Conservation (phyloP, 1,140 invertebrate genomes). For the Oncopeltus fasciatus region DNA sequence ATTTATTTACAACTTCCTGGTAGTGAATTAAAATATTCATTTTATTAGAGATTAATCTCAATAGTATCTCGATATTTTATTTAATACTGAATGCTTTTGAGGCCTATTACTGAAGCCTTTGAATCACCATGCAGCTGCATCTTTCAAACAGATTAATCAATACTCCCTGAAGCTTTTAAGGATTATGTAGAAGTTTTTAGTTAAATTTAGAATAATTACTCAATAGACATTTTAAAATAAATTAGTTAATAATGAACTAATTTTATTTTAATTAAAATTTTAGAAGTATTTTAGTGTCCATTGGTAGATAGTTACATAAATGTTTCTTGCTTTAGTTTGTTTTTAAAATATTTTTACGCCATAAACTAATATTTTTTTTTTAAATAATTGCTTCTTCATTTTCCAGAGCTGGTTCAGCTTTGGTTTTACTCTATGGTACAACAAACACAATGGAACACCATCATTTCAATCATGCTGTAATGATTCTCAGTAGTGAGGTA, state of each 20-base stretch:
- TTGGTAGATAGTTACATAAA: not conserved
- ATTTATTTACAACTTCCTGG: too few species aligned
- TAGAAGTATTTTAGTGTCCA: not conserved
- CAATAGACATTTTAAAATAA: not conserved
- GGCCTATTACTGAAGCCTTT: too few species aligned
- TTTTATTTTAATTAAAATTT: not conserved
- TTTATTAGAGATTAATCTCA: too few species aligned
- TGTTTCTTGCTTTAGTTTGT: too few species aligned
- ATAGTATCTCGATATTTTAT: too few species aligned
- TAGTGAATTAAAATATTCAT: too few species aligned
- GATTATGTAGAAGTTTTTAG: not conserved
- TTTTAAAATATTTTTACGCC: too few species aligned
- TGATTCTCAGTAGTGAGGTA: conserved; percentile 48
- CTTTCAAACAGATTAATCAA: not conserved
- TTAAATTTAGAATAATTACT: too few species aligned
- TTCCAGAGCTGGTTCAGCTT: conserved; percentile 39
- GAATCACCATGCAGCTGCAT: not conserved
- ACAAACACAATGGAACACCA: conserved; percentile 51
- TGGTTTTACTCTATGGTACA: conserved; percentile 49
- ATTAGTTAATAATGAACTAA: not conserved
- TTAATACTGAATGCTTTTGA: too few species aligned
- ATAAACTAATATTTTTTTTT: not conserved
- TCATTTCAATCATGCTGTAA: conserved; percentile 54
- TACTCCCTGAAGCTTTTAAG: not conserved
- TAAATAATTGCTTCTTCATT: conserved; percentile 3